A percentile compares a stretch with the other conserved stretches of the same genome.
Conservation (phyloP, 2,797 vertebrate species). For the Coregonus sp. region DNA sequence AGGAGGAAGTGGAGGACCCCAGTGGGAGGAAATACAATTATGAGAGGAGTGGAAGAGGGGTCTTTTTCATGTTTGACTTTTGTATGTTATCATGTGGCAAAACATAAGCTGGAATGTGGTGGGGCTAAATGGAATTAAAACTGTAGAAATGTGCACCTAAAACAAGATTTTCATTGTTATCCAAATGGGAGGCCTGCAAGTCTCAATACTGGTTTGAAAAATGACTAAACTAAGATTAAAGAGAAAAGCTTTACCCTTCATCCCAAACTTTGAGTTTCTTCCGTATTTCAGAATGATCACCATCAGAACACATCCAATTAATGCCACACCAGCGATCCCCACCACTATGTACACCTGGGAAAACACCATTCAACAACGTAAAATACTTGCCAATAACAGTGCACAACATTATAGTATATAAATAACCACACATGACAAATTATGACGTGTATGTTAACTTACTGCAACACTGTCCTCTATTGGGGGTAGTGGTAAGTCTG, state of each 20-base stretch:
- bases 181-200: not conserved
- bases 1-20: conserved; percentile 20
- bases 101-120: not conserved
- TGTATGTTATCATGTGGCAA: not conserved
- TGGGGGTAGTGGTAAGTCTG: conserved; percentile 65
- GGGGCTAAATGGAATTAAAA: not conserved
- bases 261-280: conserved; percentile 95
- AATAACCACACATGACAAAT: not conserved
- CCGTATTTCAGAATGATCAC: conserved; percentile 95
- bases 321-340: conserved; percentile 90
- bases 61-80: not conserved
- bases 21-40: not conserved
- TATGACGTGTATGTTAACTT: conserved; percentile 65
- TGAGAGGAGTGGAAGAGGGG: no score
- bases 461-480: conserved; percentile 90
- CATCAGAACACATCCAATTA: conserved; percentile 92
- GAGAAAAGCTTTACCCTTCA: conserved; percentile 88
- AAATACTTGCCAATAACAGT: not conserved
- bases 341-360: conserved; percentile 90
- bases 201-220: not conserved
- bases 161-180: not conserved
- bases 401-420: not conserved
- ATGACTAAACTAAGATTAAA: not conserved
- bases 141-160: not conserved
- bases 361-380: not conserved